Base-by-base conservation (phyloP, 2,888 invertebrate genomes). In the Drosophila hamatofila region DNA sequence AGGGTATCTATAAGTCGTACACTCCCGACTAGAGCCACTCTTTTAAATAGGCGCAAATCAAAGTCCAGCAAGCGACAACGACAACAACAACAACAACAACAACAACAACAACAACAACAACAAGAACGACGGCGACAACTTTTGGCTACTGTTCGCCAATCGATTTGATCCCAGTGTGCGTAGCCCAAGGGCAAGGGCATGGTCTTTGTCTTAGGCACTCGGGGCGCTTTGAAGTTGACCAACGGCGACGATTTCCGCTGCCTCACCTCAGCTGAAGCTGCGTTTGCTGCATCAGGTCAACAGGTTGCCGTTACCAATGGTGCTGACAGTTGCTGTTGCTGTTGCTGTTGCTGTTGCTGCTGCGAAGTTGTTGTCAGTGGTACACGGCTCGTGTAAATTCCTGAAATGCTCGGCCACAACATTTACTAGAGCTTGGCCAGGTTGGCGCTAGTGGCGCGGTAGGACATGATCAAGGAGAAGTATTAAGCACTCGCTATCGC, bases 301-400 rank as follows among this genome's bases (percentile, higher is more conserved):
- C 89, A 89, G 89, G 89, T 89, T 89, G 89, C 69, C 59, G 69
- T 65, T 71, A 66, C 51, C 62, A 18, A 56, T 61, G 68, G 58
- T 60, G 64, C 48, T 70, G 73, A 68, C 80, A 73, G 71, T 72
- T 70, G 73, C 60, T 64, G 78, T 64, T 72, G 75, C 59, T 63
- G 76, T 0, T 37, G 37, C 16, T 37, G 70, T 61, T 72, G 75
- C 57, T 63, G 74, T 21, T 46, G 58, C 25, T 41, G 66, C 14
- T 60, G 60, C 75, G n/a, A 59, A 55, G 72, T 60, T 60, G 75
- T 81, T 80, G 85, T 78, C 80, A 71, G 69, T 66, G 66, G 66
- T 59, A 82, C 78, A 90, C 89, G 91, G 75, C 90, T 90, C 88
- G 88, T 89, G 81, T 81, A 91, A 90, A 91, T 91, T 91, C 91